Percentiles rank a stretch among this genome's conserved stretches.
phyloP scores from a whole-genome alignment of 2,888 invertebrate genomes.

The Eupithecia abbreviata region DNA sequence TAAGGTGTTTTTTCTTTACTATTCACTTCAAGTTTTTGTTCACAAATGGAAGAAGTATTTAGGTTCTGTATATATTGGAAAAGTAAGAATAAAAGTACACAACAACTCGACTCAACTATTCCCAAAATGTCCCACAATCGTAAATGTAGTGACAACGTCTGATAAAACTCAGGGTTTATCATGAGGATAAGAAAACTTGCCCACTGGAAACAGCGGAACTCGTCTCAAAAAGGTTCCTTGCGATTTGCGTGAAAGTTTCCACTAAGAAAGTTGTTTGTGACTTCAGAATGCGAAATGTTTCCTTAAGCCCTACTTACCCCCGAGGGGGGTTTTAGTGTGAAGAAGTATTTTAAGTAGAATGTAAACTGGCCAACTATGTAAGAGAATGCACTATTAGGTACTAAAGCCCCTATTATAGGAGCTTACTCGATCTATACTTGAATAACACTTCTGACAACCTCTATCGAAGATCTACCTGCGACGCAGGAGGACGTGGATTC shows the following conservation, averaged over 20 bases:
- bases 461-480: no score
- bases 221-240: slow-evolving; percentile 15
- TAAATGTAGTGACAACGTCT: slow-evolving; percentile 10
- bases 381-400: slow-evolving; percentile 5
- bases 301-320: slow-evolving; percentile 28
- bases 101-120: slow-evolving; percentile 4
- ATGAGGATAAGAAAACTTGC: slow-evolving; percentile 12
- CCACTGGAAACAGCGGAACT: slow-evolving; percentile 7
- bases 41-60: no score
- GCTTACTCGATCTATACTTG: no score
- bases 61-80: background rate
- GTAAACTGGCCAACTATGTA: slow-evolving; percentile 17
- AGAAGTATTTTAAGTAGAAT: slow-evolving; percentile 25
- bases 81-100: background rate
- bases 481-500: no score
- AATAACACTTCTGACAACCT: no score
- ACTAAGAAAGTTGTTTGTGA: slow-evolving; percentile 31
- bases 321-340: slow-evolving; percentile 17
- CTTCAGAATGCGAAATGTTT: slow-evolving; percentile 28
- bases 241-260: slow-evolving; percentile 33
- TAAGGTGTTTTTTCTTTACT: no score
- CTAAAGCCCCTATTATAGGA: no score
- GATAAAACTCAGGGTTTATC: slow-evolving; percentile 15
- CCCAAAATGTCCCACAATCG: slow-evolving; percentile 1
- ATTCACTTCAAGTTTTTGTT: no score